Conservation (phyloP, 2,888 invertebrate genomes). For the Dryobotodes eremita region DNA sequence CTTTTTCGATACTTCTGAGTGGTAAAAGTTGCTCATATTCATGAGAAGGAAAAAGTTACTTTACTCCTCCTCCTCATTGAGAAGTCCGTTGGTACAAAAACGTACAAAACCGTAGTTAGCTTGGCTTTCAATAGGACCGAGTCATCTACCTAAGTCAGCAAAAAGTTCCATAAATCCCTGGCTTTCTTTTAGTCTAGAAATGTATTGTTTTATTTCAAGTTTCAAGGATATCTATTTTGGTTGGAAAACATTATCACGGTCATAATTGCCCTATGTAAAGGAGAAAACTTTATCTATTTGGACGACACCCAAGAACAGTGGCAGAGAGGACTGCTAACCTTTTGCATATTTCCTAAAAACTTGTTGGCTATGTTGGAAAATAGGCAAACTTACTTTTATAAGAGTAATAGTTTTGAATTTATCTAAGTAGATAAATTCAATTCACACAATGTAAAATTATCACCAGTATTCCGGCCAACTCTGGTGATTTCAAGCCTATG, state of each 20-base stretch:
- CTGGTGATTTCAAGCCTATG: too few relatives aligned
- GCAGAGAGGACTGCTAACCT: slow-evolving; percentile 10
- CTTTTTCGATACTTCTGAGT: not conserved
- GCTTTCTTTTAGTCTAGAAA: not conserved
- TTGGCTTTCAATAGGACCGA: not conserved
- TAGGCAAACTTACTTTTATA: not conserved
- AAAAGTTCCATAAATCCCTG: not conserved
- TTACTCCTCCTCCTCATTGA: not conserved
- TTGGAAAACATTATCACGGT: slow-evolving; percentile 24
- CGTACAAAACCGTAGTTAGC: not conserved
- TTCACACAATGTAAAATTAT: not conserved
- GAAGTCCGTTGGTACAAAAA: not conserved
- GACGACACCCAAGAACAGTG: slow-evolving; percentile 36
- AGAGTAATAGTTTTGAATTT: too few relatives aligned
- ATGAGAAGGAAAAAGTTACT: not conserved
- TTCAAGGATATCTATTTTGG: slow-evolving; percentile 29
- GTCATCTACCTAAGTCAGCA: not conserved
- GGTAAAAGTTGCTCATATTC: not conserved
- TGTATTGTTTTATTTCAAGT: slow-evolving; percentile 14
- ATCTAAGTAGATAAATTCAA: too few relatives aligned
- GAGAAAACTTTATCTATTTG: slow-evolving; percentile 47
- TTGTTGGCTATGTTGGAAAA: slow-evolving; percentile 6
- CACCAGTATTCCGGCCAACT: not conserved
- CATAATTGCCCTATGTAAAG: slow-evolving; percentile 29
- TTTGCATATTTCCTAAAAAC: slow-evolving; percentile 27